Percentiles rank a stretch among this genome's conserved stretches.
These are phyloP conservation scores for Epistrophella euchroma DNA, from an alignment of 2,888 invertebrate species.

Conservation along the genomic window DNA sequence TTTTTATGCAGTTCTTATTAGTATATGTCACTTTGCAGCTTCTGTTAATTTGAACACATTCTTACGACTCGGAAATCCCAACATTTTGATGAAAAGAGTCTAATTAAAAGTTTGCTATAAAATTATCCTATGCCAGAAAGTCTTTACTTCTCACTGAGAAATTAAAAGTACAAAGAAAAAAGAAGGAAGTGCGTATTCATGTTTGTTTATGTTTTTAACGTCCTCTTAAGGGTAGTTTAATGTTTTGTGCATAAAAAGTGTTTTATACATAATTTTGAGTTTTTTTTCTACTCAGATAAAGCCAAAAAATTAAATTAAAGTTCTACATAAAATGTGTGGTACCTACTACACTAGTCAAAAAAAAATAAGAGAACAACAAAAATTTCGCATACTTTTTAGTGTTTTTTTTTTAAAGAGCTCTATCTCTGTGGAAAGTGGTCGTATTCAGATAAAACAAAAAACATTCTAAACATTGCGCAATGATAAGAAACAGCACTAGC, in stretches of 20 bases:
- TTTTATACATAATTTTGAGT: too few species aligned
- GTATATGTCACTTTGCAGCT: constrained; percentile 24
- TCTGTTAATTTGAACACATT: constrained; percentile 63
- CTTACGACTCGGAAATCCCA: constrained; percentile 27
- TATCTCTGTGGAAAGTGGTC: too few species aligned
- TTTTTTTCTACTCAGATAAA: too few species aligned
- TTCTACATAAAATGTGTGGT: too few species aligned
- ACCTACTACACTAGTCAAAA: too few species aligned
- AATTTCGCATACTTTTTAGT: too few species aligned
- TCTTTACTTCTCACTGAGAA: constrained; percentile 40
- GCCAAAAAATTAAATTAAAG: too few species aligned
- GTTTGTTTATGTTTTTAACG: background rate
- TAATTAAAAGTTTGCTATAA: constrained; percentile 70
- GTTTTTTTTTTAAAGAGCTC: too few species aligned
- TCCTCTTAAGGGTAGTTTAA: background rate
- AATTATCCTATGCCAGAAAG: background rate
- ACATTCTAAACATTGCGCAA: too few species aligned
- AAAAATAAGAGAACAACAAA: too few species aligned
- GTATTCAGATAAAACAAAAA: too few species aligned
- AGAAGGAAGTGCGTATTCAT: background rate
- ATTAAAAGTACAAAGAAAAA: background rate
- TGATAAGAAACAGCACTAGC: too few species aligned
- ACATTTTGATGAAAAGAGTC: constrained; percentile 71
- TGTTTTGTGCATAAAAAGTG: background rate
- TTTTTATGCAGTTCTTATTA: background rate